A percentile compares a stretch with the other conserved stretches of the same genome.
These are phyloP conservation scores for Anastatus disparis DNA, from an alignment of 1,140 invertebrate species.

Conservation along the genomic window DNA sequence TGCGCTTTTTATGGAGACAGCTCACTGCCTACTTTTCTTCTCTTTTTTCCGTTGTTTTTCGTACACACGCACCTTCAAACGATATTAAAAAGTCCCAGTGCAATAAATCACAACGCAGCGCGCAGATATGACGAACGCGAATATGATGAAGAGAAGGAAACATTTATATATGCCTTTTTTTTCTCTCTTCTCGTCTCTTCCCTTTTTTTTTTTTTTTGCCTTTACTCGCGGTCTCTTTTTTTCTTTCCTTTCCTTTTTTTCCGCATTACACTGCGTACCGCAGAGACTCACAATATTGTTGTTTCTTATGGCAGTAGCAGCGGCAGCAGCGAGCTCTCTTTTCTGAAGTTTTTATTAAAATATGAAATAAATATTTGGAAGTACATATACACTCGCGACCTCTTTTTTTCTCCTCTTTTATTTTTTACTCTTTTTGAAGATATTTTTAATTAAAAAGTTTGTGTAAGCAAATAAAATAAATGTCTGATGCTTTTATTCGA, in stretches of 20 bases:
- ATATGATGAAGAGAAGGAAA: constrained; percentile 1
- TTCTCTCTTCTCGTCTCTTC: not conserved
- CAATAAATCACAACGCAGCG: constrained; percentile 10
- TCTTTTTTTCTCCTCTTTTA: too few species aligned
- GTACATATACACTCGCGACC: not conserved
- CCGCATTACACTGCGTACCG: not conserved
- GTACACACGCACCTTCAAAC: not conserved
- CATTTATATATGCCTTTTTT: not conserved
- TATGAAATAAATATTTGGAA: constrained; percentile 4
- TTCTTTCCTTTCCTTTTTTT: not conserved
- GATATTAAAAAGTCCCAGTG: constrained; percentile 21
- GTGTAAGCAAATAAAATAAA: too few species aligned
- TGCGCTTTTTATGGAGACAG: too few species aligned
- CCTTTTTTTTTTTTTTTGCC: not conserved
- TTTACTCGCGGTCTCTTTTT: not conserved
- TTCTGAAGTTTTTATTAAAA: constrained; percentile 1
- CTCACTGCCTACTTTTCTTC: not conserved
- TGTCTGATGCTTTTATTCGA: too few species aligned
- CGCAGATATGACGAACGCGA: constrained; percentile 13
- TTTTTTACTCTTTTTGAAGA: not conserved
- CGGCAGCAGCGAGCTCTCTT: too few species aligned
- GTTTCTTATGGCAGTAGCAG: not conserved
- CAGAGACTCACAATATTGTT: not conserved
- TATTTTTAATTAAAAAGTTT: too few species aligned
- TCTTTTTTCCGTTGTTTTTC: not conserved